Conservation (phyloP, 2,113 vertebrate species). For the Herpetotheres cachinnans region DNA sequence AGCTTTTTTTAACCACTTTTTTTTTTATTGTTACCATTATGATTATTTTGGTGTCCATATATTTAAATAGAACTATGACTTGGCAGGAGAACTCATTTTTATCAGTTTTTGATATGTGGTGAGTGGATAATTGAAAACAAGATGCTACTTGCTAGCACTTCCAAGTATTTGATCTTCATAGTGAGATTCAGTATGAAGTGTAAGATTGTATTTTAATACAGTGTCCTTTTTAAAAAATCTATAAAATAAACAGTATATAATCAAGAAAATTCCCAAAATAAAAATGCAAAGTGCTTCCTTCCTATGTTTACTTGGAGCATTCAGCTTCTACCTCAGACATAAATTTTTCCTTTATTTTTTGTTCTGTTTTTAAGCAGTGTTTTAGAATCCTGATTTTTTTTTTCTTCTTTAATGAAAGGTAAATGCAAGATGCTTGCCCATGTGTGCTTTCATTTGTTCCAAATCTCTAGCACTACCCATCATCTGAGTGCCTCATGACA, state of each 20-base stretch:
- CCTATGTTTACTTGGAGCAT: background rate
- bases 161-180: conserved; percentile 15
- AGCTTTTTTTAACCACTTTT: background rate
- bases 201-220: conserved; percentile 6
- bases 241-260: background rate
- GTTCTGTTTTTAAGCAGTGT: background rate
- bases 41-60: background rate
- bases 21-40: background rate
- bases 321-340: background rate
- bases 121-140: conserved; percentile 41
- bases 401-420: background rate
- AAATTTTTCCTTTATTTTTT: background rate
- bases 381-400: background rate
- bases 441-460: background rate
- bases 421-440: background rate
- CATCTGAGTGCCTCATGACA: background rate
- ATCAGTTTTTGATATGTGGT: background rate
- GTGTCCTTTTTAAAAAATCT: background rate
- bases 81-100: background rate
- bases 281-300: background rate
- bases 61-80: background rate
- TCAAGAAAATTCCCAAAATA: background rate
- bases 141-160: conserved; percentile 31
- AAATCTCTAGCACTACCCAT: background rate
- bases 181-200: background rate